Evolutionary conservation across 1,140 invertebrate genomes (phyloP).

Genomic region (Dermatophagoides farinae): DNA sequence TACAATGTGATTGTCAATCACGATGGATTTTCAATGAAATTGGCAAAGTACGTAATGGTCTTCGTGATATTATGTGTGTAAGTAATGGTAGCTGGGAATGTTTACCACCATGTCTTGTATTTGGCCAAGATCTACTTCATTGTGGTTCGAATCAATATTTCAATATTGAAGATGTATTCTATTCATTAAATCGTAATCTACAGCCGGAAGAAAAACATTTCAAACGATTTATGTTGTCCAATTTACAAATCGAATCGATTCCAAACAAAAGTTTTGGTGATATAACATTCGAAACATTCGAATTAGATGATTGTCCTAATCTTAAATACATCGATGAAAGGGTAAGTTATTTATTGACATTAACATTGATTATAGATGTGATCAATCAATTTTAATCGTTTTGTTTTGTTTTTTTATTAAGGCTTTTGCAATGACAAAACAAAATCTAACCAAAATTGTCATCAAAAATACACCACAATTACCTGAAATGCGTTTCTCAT

Average conservation of each 20-base stretch:
- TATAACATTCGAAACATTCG: conserved; percentile 10
- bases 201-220: conserved; percentile 3
- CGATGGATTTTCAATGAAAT: conserved; percentile 10
- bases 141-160: conserved; percentile 11
- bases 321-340: conserved; percentile 11
- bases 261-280: conserved; percentile 7
- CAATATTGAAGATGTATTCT: conserved; percentile 5
- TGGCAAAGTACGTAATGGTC: not conserved
- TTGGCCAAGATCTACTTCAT: conserved; percentile 6
- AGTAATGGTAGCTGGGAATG: conserved; percentile 9
- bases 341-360: conserved; percentile 1
- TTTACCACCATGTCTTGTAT: conserved; percentile 6
- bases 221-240: conserved; percentile 2
- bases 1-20: conserved; percentile 7
- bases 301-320: conserved; percentile 12
- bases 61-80: conserved; percentile 8
- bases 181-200: not conserved
- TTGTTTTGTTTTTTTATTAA: not conserved
- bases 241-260: conserved; percentile 1
- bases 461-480: conserved; percentile 9
- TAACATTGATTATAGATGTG: not conserved
- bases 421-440: conserved; percentile 3
- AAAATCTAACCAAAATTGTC: conserved; percentile 6
- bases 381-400: not conserved
- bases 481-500: conserved; percentile 5